These are phyloP conservation scores for Crocidura indochinensis DNA, from an alignment of 2,797 vertebrate genomes.

Conservation along the genomic window DNA sequence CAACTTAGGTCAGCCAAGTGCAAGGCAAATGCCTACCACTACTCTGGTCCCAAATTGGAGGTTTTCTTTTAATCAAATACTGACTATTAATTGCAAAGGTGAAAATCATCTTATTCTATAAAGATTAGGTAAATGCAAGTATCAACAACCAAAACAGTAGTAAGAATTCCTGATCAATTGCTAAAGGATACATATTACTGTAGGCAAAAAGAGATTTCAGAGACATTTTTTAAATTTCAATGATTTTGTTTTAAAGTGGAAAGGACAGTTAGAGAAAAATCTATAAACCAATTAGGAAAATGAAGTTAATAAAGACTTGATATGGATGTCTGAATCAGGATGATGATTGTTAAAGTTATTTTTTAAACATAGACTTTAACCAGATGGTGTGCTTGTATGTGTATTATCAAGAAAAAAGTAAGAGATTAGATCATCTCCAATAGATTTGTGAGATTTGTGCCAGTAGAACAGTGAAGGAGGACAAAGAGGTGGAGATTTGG, in stretches of 20 bases:
- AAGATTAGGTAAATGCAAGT: constrained; percentile 26
- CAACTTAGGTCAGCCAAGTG: too few relatives aligned
- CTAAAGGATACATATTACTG: not conserved
- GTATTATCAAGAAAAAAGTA: too few relatives aligned
- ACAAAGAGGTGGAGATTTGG: too few relatives aligned
- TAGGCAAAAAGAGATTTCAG: constrained; percentile 23
- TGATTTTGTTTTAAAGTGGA: not conserved
- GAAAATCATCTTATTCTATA: constrained; percentile 56
- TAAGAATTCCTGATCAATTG: not conserved
- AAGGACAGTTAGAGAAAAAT: not conserved
- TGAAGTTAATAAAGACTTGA: not conserved
- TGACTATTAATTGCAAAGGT: constrained; percentile 39
- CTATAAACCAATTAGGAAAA: not conserved
- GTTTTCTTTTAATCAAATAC: too few relatives aligned
- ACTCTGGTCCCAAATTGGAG: too few relatives aligned
- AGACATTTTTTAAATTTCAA: not conserved
- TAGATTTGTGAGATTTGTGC: too few relatives aligned
- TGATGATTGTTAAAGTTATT: not conserved
- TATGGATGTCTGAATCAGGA: constrained; percentile 18
- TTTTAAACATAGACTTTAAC: not conserved
- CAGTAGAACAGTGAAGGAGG: too few relatives aligned
- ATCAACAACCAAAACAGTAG: not conserved
- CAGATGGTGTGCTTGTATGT: too few relatives aligned
- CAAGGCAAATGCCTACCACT: too few relatives aligned
- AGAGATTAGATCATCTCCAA: too few relatives aligned